Evolutionary conservation across 2,888 invertebrate species (phyloP).

Genomic region (Troilus luridus): DNA sequence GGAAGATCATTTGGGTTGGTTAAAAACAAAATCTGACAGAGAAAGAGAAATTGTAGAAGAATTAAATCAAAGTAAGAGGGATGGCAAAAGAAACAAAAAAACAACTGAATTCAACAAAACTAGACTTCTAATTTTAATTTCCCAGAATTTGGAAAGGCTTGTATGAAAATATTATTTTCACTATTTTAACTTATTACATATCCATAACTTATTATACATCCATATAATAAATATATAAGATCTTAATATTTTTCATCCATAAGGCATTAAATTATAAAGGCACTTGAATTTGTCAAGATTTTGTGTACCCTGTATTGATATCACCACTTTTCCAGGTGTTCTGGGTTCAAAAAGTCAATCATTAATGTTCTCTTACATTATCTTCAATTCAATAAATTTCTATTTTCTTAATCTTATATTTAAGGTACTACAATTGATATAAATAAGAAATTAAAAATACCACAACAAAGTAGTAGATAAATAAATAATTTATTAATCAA

Average conservation of each 20-base stretch:
- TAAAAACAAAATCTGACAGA: neutral
- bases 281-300: too few species aligned
- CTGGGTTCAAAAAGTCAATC: neutral
- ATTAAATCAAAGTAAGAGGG: neutral
- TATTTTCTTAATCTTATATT: neutral
- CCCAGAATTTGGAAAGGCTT: too few species aligned
- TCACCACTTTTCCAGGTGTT: neutral
- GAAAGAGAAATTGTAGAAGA: neutral
- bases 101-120: too few species aligned
- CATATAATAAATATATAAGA: too few species aligned
- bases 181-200: too few species aligned
- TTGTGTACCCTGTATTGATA: neutral
- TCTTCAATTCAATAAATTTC: neutral
- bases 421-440: neutral
- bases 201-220: too few species aligned
- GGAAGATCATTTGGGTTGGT: too few species aligned
- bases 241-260: too few species aligned
- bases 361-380: neutral
- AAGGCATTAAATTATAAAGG: too few species aligned
- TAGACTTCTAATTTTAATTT: too few species aligned
- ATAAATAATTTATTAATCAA: neutral
- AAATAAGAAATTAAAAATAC: neutral
- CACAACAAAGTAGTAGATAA: neutral
- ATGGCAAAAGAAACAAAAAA: too few species aligned
- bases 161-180: too few species aligned